Base-by-base conservation (phyloP, 2,888 invertebrate genomes). In the Muschampia staudingeri region DNA sequence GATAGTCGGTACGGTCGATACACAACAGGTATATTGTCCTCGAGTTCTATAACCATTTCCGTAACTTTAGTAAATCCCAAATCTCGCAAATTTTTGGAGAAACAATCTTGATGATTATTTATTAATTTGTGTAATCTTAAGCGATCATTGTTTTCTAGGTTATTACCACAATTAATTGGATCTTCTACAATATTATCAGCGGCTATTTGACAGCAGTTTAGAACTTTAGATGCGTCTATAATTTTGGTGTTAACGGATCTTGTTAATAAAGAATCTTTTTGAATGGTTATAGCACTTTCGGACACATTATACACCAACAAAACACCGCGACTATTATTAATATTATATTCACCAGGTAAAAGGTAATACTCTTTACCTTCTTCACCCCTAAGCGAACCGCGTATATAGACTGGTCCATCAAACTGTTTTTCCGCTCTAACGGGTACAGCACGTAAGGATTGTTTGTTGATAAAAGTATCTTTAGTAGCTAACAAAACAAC, bases 1-100 rank as follows among this genome's bases (percentile, higher is more conserved):
- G 88, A 83, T 48, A 89, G 52, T 0, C 87, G 37, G 40, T 88
- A 88, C 0, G 89, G 87, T 11, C 86, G 73, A 70, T 88, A 87
- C 1, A 86, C 85, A 11, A 88, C 83, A 0, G 87, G 87, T 16
- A 73, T 34, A 6, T 61, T 37, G 34, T 87, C 85, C 5, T 81
- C 52, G 19, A 88, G 71, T 6, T 85, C 48, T 7, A 88, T 87
- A 34, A 16, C 56, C 88, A 88, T 88, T 76, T 88, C 85, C 1
- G 78, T 73, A 25, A 65, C 52, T 1, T 42, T 73, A 9, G 86
- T 87, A 25, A 61, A 86, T 0, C 87, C 87, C 11, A 87, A 52
- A 14, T 88, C 84, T 0, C 75, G n/a, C 1, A 88, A 37, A 16
- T 76, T 70, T 12, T 8, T 77, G 0, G 86, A 84, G 75, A 88